Evolutionary conservation across 2,113 vertebrate genomes (phyloP), one percentile per base, ranked within the genome.

Genomic region (Neogale vison): DNA sequence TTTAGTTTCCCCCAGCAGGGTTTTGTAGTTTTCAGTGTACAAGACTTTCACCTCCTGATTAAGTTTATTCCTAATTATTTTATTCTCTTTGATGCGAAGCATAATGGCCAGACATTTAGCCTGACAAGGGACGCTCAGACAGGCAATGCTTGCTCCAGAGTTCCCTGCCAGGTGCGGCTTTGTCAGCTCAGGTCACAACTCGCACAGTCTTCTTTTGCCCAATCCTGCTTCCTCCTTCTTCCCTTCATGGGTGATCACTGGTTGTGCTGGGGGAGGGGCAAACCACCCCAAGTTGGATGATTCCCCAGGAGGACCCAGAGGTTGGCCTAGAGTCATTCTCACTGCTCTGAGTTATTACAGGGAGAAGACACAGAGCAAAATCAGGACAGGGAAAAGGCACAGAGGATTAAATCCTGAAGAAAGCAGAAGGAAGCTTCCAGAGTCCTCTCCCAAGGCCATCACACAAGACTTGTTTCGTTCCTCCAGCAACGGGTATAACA

Each of bases 391-490:
- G 61, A 26, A 29, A 42, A 71, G n/a, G 34, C 18, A 39, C 3
- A 8, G 0, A 4, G 2, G 52, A 31, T 3, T 13, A 45, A 83
- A 74, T 9, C 31, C 7, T 1, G 36, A 24, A 39, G 18, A 69
- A 55, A 31, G 29, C 10, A 77, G n/a, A 59, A 26, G 15, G 4
- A 8, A 20, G 34, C 18, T 79, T 57, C 52, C 10, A 23, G 67
- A 3, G 0, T 12, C 57, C 31, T 24, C 18, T 36, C 31, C 36
- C 65, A 52, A 10, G 0, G 1, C 13, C 55, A 2, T 39, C 88
- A 20, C 82, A 45, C 1, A 13, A 52, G n/a, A 24, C 4, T 0
- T 0, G 4, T 39, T 63, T 26, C 4, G 50, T 39, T 34, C 3
- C 42, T 42, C 20, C 14, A 18, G 76, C 3, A 7, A 21, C 0